Evolutionary conservation across 1,140 invertebrate species (phyloP), one percentile per base, ranked within the genome.

Genomic region (Eciton burchellii): DNA sequence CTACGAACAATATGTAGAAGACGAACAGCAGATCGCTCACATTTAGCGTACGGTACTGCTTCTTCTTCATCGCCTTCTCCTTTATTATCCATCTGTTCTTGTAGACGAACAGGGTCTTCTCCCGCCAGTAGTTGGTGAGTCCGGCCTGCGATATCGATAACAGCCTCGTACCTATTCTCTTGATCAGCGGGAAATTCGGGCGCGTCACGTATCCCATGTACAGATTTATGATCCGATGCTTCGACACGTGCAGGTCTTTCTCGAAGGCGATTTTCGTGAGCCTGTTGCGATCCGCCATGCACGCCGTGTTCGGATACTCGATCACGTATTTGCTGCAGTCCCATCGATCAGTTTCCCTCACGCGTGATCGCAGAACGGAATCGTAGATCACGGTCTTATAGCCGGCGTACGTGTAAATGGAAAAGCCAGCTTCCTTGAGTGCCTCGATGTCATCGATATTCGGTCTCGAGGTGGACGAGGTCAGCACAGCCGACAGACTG

Each of bases 281-380:
- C 11, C 45, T 74, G 1, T 4, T n/a, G 12, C 12, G 21, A 16
- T 74, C 70, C 5, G 24, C 60, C 0, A 43, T 47, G 16, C 59
- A 57, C 0, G 45, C 49, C 16, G 45, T 45, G 45, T 72, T 8
- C 1, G 12, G 0, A 0, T 21, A 0, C 6, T 52, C 21, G 6
- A 14, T n/a, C 29, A 56, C 79, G 35, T 45, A 81, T 11, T 59
- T 21, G 24, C 19, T 72, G n/a, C 59, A 73, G n/a, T 72, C 45
- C 79, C 59, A 54, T 26, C 45, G 24, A 24, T 82, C 29, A 1
- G 52, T 19, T 1, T 16, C 19, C 8, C 35, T 54, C 14, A 66
- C 16, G 19, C 14, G 14, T 1, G 9, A 24, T 21, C 12, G n/a
- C 24, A 57, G 41, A 0, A 49, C 24, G 0, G 47, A 14, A 35